Conservation (phyloP, 53 echinoderm and acorn worm species). For the Arbacia lixula region DNA sequence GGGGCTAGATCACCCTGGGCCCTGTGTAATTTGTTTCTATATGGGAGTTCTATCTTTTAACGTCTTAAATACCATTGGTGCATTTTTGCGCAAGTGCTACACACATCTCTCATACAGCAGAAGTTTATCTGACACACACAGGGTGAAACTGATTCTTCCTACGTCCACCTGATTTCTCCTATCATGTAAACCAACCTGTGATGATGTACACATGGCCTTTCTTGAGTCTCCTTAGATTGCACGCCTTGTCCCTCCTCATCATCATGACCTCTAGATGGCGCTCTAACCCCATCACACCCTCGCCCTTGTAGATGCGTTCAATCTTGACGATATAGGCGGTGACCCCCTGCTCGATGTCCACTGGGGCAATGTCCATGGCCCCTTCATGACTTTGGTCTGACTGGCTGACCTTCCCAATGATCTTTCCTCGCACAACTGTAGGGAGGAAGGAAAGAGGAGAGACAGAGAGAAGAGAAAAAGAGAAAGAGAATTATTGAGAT, state of each 20-base stretch:
- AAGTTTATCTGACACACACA: too few species aligned
- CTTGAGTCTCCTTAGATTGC: conserved; percentile 59
- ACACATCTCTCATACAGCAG: too few species aligned
- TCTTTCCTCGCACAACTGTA: conserved; percentile 66
- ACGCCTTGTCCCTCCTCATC: conserved; percentile 59
- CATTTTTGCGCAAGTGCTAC: too few species aligned
- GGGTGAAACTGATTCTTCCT: too few species aligned
- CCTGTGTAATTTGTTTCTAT: too few species aligned
- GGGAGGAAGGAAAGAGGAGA: not conserved
- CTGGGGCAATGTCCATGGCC: conserved; percentile 8
- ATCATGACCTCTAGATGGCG: conserved; percentile 63
- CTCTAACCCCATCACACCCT: conserved; percentile 52
- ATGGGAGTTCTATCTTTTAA: too few species aligned
- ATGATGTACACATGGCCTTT: conserved; percentile 70
- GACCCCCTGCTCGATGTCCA: conserved; percentile 30
- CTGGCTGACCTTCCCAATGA: conserved; percentile 33
- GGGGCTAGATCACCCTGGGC: too few species aligned
- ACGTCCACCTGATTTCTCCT: too few species aligned
- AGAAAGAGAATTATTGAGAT: too few species aligned
- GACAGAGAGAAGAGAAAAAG: too few species aligned
- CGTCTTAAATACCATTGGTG: too few species aligned
- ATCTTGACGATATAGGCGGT: conserved; percentile 71
- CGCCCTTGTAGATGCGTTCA: conserved; percentile 76
- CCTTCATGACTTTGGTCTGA: not conserved
- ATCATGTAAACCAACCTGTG: conserved; percentile 72